These are phyloP conservation scores for Crematogaster levior DNA, from an alignment of 2,888 invertebrate species.

Conservation along the genomic window DNA sequence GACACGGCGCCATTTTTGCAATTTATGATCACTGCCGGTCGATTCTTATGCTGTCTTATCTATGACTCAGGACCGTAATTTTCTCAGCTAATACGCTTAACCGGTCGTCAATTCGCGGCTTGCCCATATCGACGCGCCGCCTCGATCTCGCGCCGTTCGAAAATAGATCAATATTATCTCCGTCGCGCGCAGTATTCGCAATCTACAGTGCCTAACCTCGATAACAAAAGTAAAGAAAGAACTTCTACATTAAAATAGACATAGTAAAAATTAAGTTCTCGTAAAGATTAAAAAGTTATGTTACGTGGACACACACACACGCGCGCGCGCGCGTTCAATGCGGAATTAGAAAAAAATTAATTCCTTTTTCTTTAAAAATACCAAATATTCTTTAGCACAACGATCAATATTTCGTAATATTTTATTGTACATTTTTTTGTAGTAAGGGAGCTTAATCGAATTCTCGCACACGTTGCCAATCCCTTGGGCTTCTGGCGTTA, in stretches of 20 bases:
- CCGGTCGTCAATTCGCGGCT: constrained; percentile 54
- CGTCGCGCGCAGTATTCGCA: background rate
- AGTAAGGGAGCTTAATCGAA: constrained; percentile 7
- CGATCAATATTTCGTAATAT: background rate
- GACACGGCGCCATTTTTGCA: constrained; percentile 29
- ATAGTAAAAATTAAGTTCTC: background rate
- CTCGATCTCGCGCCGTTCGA: constrained; percentile 71
- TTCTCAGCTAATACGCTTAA: constrained; percentile 60
- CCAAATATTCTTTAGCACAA: background rate
- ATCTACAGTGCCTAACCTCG: background rate
- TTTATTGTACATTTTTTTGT: background rate
- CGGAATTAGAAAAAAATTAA: background rate
- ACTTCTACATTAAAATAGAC: background rate
- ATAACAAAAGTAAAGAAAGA: background rate
- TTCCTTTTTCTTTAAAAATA: background rate
- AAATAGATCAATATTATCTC: constrained; percentile 70
- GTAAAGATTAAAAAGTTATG: background rate
- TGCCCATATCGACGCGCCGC: constrained; percentile 69
- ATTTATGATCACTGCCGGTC: constrained; percentile 59
- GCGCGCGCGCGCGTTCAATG: too few species aligned
- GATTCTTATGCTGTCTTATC: constrained; percentile 45
- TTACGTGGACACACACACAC: background rate
- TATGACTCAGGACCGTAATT: constrained; percentile 59
- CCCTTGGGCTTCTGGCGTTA: constrained; percentile 12
- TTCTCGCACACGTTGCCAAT: constrained; percentile 29